These are phyloP conservation scores for Calliscelio sp. DNA, from an alignment of 2,888 invertebrate species.

Conservation along the genomic window DNA sequence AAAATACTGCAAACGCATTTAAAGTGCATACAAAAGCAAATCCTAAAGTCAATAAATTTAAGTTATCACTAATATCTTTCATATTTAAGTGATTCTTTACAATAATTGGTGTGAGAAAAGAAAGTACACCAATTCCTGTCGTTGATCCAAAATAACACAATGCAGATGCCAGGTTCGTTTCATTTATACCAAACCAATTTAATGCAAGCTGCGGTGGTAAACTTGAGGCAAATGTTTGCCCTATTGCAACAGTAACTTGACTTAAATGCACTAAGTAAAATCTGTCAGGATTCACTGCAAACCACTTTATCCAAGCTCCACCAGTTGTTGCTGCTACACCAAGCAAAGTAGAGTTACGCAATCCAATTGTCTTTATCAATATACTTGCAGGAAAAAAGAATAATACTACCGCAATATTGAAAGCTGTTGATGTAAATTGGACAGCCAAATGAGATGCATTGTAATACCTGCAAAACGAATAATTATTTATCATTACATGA, in stretches of 20 bases:
- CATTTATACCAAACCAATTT: slow-evolving; percentile 1
- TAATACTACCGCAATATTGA: too few species aligned
- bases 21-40: not conserved
- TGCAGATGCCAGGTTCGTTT: not conserved
- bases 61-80: not conserved
- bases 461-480: too few species aligned
- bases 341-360: not conserved
- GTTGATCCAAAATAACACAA: not conserved
- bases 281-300: not conserved
- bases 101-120: too few species aligned
- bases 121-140: too few species aligned
- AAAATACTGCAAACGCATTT: too few species aligned
- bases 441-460: too few species aligned
- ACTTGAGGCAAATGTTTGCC: not conserved
- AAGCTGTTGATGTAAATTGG: too few species aligned
- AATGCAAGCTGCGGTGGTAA: slow-evolving; percentile 4
- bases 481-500: too few species aligned
- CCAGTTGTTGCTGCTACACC: not conserved
- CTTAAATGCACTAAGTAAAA: not conserved
- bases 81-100: too few species aligned
- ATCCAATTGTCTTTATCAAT: not conserved
- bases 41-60: not conserved
- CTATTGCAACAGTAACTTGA: not conserved
- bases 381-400: too few species aligned
- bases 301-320: slow-evolving; percentile 7